Conservation (phyloP, 2,113 vertebrate species). For the Ochotona princeps region DNA sequence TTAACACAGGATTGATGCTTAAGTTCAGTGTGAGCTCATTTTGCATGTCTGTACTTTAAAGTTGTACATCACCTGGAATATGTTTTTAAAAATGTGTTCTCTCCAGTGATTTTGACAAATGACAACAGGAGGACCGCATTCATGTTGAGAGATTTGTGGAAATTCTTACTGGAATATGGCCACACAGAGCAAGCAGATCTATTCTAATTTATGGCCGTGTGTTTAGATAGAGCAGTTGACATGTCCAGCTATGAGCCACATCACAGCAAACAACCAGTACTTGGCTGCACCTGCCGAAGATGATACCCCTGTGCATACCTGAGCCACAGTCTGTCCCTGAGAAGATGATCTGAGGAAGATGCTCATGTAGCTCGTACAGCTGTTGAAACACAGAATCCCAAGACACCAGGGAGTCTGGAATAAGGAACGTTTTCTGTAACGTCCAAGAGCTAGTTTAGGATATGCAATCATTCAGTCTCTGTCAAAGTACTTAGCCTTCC, state of each 20-base stretch:
- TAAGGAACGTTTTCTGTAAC: background rate
- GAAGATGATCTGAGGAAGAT: background rate
- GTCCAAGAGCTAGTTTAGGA: background rate
- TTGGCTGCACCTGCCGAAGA: background rate
- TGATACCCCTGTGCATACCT: accelerated
- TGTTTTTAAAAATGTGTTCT: background rate
- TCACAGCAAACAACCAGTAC: background rate
- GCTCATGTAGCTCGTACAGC: background rate
- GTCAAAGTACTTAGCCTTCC: background rate
- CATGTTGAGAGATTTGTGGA: background rate
- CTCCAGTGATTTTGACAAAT: background rate
- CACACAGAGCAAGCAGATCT: background rate
- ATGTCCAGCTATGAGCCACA: background rate
- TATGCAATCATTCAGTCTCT: background rate
- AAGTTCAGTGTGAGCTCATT: background rate
- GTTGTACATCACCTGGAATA: background rate
- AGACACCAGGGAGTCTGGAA: background rate
- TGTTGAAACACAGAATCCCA: background rate
- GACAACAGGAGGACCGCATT: background rate
- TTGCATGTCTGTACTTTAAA: background rate
- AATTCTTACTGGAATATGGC: background rate
- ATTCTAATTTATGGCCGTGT: background rate
- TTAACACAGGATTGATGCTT: background rate
- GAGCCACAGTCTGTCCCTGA: background rate
- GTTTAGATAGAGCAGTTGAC: background rate